Evolutionary conservation across 2,888 invertebrate genomes (phyloP).

Genomic region (Myopa testacea): DNA sequence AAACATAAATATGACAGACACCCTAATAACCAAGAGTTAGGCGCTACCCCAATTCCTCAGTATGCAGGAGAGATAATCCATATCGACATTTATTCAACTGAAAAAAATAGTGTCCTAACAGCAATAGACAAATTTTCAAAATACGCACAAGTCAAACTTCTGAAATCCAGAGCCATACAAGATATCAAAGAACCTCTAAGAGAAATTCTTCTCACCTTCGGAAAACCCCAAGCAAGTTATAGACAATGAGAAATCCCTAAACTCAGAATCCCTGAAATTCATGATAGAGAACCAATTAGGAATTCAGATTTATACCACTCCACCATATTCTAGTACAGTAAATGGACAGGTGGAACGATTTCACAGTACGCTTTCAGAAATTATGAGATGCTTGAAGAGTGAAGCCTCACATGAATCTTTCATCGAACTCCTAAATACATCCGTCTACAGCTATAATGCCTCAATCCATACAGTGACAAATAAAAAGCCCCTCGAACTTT

Average conservation of each 20-base stretch:
- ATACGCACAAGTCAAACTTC: conserved; percentile 1
- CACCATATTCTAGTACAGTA: conserved; percentile 16
- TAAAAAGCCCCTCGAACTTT: conserved; percentile 40
- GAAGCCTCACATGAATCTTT: conserved; percentile 29
- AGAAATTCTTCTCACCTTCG: conserved; percentile 17
- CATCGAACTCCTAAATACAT: conserved; percentile 29
- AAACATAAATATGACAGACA: background rate
- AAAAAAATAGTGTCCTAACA: background rate
- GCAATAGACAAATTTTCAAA: conserved; percentile 27
- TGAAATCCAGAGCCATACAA: conserved; percentile 1
- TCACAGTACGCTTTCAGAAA: conserved; percentile 11
- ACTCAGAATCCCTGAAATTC: conserved; percentile 12
- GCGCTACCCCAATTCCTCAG: conserved; percentile 3
- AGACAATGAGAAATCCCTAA: conserved; percentile 25
- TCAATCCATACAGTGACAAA: conserved; percentile 34
- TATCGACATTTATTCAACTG: background rate
- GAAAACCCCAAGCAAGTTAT: conserved; percentile 22
- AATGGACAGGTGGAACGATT: conserved; percentile 27
- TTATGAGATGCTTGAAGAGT: conserved; percentile 28
- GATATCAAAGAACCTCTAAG: conserved; percentile 10
- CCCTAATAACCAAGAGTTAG: background rate
- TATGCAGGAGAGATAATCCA: background rate
- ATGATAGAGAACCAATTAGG: conserved; percentile 30
- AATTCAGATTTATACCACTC: conserved; percentile 11
- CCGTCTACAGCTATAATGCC: conserved; percentile 36